These are phyloP conservation scores for Rhabdornis inornatus DNA, from an alignment of 2,113 vertebrate species.

Conservation along the genomic window DNA sequence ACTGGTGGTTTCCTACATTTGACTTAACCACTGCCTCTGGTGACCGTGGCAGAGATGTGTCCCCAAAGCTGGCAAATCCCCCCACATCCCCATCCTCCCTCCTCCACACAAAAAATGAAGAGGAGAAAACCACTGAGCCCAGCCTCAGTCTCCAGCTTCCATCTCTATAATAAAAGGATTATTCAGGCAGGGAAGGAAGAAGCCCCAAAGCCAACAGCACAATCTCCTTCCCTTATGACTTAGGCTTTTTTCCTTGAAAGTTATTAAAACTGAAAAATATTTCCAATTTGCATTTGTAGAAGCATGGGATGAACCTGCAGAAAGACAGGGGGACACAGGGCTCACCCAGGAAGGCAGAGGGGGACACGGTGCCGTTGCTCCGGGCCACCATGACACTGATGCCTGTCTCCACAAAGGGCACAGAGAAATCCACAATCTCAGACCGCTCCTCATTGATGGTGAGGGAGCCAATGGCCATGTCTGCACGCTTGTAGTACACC, in stretches of 20 bases:
- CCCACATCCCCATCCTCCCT: background rate
- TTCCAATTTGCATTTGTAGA: background rate
- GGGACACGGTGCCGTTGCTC: conserved; percentile 95
- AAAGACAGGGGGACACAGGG: background rate
- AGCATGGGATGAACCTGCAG: background rate
- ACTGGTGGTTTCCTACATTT: fast-evolving
- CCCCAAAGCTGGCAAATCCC: background rate
- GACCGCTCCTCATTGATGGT: conserved; percentile 98
- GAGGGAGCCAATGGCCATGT: conserved; percentile 98
- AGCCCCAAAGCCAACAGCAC: background rate
- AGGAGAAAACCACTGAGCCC: background rate
- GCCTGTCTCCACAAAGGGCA: conserved; percentile 97
- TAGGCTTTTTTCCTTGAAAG: background rate
- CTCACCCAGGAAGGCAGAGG: conserved; percentile 94
- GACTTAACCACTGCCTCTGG: background rate
- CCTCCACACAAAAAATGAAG: background rate
- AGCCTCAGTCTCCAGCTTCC: background rate
- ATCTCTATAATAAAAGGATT: conserved; percentile 27
- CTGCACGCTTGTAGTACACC: conserved; percentile 95
- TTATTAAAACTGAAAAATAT: background rate
- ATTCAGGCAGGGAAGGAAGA: background rate
- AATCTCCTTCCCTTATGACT: background rate
- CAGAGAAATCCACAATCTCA: conserved; percentile 95
- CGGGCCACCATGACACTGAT: conserved; percentile 98
- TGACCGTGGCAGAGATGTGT: background rate